Evolutionary conservation across 2,888 invertebrate genomes (phyloP), one percentile per base, ranked within the genome.

Genomic region (Nemoura dubitans): DNA sequence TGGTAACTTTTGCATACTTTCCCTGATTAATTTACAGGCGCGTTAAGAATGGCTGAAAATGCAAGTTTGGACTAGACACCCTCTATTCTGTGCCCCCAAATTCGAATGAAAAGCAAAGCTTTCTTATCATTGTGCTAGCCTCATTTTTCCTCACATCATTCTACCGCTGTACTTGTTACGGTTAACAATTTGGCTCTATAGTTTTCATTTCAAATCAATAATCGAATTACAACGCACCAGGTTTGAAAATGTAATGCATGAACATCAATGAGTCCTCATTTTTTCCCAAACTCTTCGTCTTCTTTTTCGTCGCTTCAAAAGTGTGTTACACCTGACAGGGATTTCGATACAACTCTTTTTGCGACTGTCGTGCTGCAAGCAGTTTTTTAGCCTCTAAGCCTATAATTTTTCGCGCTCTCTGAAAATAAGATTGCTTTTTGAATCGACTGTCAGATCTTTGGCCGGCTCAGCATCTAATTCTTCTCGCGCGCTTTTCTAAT

Each of bases 381-480:
- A 59, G 21, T 21, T 59, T 59, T 59, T 59, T 59, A 7, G 14
- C 3, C 14, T 59, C 59, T n/a, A n/a, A n/a, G 59, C 59, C 14
- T 21, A 3, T 59, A 59, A 59, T 59, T 59, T 59, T 59, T 59
- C 59, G 59, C 59, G 59, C 59, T 59, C 59, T 59, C 59, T 2
- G 59, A 59, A 59, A 59, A 21, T 59, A 59, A 59, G 59, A 59
- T 59, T 59, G 59, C 59, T 59, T 59, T 59, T 59, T 59, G 59
- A 59, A 21, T 59, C 21, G 59, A 59, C 1, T 10, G 21, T 59
- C 14, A 59, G 21, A 21, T 16, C 59, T 7, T 16, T 14, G 2
- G 21, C 21, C 16, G 6, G 14, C 59, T 59, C 36, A n/a, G n/a
- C 36, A 36, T 36, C 36, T 36, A n/a, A n/a, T 36, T 36, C 36